These are phyloP conservation scores for Pachyramphus minor DNA, from an alignment of 2,113 vertebrate genomes.

Conservation along the genomic window DNA sequence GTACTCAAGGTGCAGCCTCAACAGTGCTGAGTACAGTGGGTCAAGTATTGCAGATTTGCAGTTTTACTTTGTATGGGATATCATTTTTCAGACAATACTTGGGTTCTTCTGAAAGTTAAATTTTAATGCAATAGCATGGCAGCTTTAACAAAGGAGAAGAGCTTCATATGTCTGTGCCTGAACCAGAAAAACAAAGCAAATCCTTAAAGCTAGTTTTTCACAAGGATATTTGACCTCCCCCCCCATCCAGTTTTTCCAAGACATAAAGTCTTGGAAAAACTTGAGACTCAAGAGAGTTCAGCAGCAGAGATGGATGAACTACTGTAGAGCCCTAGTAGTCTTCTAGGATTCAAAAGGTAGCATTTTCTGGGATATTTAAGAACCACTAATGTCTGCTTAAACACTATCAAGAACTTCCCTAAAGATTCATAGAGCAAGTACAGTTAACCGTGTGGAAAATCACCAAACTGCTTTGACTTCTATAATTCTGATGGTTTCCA, in stretches of 20 bases:
- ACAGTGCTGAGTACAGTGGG: not conserved
- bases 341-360: not conserved
- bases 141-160: not conserved
- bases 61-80: not conserved
- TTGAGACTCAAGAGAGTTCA: not conserved
- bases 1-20: rapidly evolving
- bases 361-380: not conserved
- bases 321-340: not conserved
- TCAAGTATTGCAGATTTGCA: not conserved
- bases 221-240: not conserved
- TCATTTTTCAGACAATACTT: not conserved
- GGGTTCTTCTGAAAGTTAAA: not conserved
- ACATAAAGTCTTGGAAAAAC: not conserved
- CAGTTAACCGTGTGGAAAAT: not conserved
- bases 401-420: not conserved
- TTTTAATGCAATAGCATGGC: not conserved
- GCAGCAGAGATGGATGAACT: not conserved
- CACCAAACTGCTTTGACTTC: not conserved
- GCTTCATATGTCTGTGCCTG: rapidly evolving
- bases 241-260: not conserved
- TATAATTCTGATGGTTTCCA: not conserved
- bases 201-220: not conserved
- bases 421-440: not conserved
- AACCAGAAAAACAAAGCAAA: not conserved
- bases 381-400: not conserved